These are phyloP conservation scores for Nephrotoma flavescens DNA, from an alignment of 2,888 invertebrate genomes.

Conservation along the genomic window DNA sequence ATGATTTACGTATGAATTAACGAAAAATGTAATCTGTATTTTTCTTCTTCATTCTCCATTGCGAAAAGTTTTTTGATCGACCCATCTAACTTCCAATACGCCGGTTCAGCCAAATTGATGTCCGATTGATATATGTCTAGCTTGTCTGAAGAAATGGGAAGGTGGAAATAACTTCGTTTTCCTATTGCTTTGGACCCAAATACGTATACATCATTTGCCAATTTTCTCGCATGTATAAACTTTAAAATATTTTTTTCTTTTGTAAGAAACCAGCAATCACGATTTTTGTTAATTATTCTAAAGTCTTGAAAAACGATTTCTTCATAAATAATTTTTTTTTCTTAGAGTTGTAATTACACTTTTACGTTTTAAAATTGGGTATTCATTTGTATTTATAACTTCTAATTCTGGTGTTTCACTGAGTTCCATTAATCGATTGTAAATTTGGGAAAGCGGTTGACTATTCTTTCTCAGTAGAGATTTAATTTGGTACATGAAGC, in stretches of 20 bases:
- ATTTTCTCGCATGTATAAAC: not conserved
- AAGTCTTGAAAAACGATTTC: not conserved
- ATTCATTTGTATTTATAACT: not conserved
- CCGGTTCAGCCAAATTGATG: not conserved
- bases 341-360: not conserved
- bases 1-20: not conserved
- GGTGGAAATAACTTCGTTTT: not conserved
- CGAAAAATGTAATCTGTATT: not conserved
- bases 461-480: slow-evolving; percentile 10
- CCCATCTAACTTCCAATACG: not conserved
- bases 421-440: slow-evolving; percentile 11
- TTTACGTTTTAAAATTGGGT: not conserved
- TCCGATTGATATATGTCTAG: not conserved
- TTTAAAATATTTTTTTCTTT: not conserved
- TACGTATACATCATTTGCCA: not conserved
- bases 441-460: slow-evolving; percentile 14
- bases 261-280: not conserved
- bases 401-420: not conserved
- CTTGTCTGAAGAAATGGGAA: not conserved
- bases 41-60: not conserved
- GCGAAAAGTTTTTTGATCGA: slow-evolving; percentile 3
- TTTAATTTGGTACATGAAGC: slow-evolving; percentile 13
- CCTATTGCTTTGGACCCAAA: not conserved
- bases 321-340: slow-evolving; percentile 1
- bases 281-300: not conserved